Base-by-base conservation (phyloP, 2,888 invertebrate species). In the Cremastinae sp. region DNA sequence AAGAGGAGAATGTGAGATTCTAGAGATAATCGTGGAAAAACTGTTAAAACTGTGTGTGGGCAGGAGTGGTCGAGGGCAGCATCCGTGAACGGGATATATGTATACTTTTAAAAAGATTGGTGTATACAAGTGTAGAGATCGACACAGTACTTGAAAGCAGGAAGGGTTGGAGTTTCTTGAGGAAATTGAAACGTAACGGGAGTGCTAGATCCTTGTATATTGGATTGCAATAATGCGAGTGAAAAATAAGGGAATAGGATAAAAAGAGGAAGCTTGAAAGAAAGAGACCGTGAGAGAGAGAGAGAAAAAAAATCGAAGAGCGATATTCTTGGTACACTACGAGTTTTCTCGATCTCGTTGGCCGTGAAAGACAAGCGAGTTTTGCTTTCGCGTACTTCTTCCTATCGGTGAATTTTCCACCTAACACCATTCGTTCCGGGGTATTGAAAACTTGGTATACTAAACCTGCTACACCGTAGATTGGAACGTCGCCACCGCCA, bases 121-220 rank as follows among this genome's bases (percentile, higher is more conserved):
- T 34, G 36, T 65, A 51, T 36, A 72, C 45, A n/a, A n/a, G n/a
- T n/a, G n/a, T n/a, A n/a, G n/a, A n/a, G n/a, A 61, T 53, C 20
- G 58, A 36, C 1, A 14, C 53, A 51, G 74, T 58, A 59, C 45
- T 49, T 75, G 62, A 64, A 41, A 53, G 70, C 49, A 45, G 43
- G 53, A 70, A 75, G 70, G 72, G 51, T 69, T 51, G 65, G 38
- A 68, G 66, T 68, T 36, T 72, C 69, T 69, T 53, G 64, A 64
- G 71, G 75, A 78, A 79, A 79, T 79, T 78, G 79, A 79, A 79
- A 79, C 71, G 79, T 78, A 79, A 69, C 78, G 71, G 58, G 75
- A 69, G 43, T 69, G 59, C 66, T 59, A 69, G 75, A 79, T 74
- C 69, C 78, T 78, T 79, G 75, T 79, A 79, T 78, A 79, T 79